Evolutionary conservation across 2,888 invertebrate species (phyloP), one percentile per base, ranked within the genome.

Genomic region (Melipona bicolor): DNA sequence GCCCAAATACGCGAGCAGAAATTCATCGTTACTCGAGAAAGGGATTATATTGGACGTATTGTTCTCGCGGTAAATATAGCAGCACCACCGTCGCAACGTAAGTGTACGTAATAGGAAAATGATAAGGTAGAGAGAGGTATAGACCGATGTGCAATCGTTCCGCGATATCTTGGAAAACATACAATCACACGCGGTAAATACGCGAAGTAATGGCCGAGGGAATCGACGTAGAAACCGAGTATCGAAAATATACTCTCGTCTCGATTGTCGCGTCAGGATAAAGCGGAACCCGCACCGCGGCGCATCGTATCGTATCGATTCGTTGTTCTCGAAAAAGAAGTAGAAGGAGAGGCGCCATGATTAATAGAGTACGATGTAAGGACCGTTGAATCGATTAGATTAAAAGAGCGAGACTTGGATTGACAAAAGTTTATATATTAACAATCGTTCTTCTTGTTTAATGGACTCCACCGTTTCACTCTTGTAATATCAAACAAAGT

Each of bases 71-170:
- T 50, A 4, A 27, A 43, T 49, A 36, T 2, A 21, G 52, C 70
- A 61, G 32, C 32, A 32, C 32, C 17, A 56, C 56, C n/a, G 27
- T 61, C 27, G 49, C 61, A 17, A 36, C 4, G n/a, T 32, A 69
- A 74, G 52, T 24, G 54, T 32, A 24, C 56, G 59, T 83, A 84
- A 83, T 83, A 52, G 68, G 75, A 56, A 83, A 84, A 84, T 83
- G 52, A 76, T 50, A 61, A 72, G 79, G 68, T 72, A 73, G 27
- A 49, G 50, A 64, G 43, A 21, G 6, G 32, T 74, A 73, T 36
- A 50, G 54, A 43, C 21, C 52, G 49, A 36, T 24, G 65, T 15
- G 19, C 54, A 54, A 71, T 71, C 71, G 50, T 54, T 65, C 27
- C 32, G 43, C 65, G 73, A 73, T 69, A 77, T 64, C 69, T 69